Evolutionary conservation across 2,113 vertebrate genomes (phyloP), one percentile per base, ranked within the genome.

Genomic region (Ascaphus truei): DNA sequence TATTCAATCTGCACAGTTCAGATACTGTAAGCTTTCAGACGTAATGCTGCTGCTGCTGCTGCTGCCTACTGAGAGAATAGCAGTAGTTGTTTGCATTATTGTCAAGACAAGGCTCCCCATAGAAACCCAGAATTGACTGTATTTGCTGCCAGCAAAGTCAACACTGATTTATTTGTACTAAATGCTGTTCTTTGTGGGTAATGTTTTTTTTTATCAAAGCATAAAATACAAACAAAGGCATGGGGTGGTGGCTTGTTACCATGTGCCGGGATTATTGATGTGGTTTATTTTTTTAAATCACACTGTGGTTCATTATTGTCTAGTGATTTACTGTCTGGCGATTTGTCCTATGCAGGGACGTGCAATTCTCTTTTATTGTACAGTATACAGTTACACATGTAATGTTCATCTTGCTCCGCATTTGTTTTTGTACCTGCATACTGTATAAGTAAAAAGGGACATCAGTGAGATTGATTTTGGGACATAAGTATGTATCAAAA

Each of bases 41-140:
- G n/a, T n/a, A n/a, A n/a, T n/a, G n/a, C n/a, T n/a, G n/a, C 58
- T 52, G n/a, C 25, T 31, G 12, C 53, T 72, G 20, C 57, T 64
- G 1, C 39, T 69, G 7, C 67, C 16, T 56, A 12, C 20, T 23
- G 2, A 36, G 23, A 68, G 57, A 68, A 59, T 0, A 0, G 2
- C 27, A 31, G 58, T 33, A 50, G 50, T 29, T 23, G 63, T 78
- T 41, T 72, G 45, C 48, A 56, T 68, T 53, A 8, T 26, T 57
- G 4, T 15, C 4, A 29, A 53, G 13, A 58, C 27, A 59, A 47
- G 26, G 50, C 3, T 59, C 37, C 62, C 33, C 13, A 22, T 27
- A 60, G 68, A 78, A 72, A 65, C 60, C 22, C 11, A 48, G 8
- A 65, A 61, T 71, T 26, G 11, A 57, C 22, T 53, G 9, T 45